Evolutionary conservation across 2,797 vertebrate species (phyloP).

Genomic region (Lacerta agilis): DNA sequence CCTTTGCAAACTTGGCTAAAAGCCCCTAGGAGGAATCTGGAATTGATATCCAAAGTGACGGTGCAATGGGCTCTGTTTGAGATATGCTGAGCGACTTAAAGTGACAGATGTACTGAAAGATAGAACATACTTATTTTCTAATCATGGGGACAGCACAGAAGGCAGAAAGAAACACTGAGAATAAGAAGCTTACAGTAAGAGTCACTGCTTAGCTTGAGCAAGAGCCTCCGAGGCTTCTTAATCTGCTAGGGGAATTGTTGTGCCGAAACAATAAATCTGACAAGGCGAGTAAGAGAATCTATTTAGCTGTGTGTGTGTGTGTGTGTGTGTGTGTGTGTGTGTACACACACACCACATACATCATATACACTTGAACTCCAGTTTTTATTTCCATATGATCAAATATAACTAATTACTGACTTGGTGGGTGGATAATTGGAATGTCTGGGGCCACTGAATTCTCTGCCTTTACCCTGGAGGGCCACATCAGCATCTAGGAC

Average conservation of each 20-base stretch:
- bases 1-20: constrained; percentile 47
- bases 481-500: no score
- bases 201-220: constrained; percentile 60
- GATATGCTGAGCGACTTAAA: constrained; percentile 44
- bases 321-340: constrained; percentile 40
- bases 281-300: constrained; percentile 57
- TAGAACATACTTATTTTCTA: constrained; percentile 72
- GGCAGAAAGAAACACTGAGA: constrained; percentile 62
- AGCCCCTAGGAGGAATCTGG: constrained; percentile 23
- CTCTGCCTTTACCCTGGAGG: neutral
- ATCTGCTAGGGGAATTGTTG: constrained; percentile 60
- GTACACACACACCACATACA: neutral
- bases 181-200: constrained; percentile 69
- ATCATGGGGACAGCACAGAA: constrained; percentile 62
- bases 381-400: neutral
- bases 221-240: constrained; percentile 62
- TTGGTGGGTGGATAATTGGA: neutral
- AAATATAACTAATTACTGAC: neutral
- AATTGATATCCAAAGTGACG: constrained; percentile 21
- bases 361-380: constrained; percentile 25
- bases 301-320: neutral
- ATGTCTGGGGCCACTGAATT: neutral
- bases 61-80: constrained; percentile 49
- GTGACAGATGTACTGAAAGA: constrained; percentile 63
- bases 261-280: constrained; percentile 63